These are phyloP conservation scores for Apis mellifera DNA, from an alignment of 1,140 invertebrate species.

Conservation along the genomic window Amel_HAv3.1 CM009938.2:46501-47000, in stretches of 20 bases:
- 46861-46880: neutral
- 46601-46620: neutral
- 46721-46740: neutral
- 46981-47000: too few species aligned
- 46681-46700: neutral
- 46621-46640: too few species aligned
- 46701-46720: neutral
- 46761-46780: neutral
- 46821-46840: neutral
- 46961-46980: too few species aligned
- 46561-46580: neutral
- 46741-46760: neutral
- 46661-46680: neutral
- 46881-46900: neutral
- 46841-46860: neutral
- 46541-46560: neutral
- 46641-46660: neutral
- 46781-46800: constrained; percentile 2
- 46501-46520: neutral
- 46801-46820: neutral
- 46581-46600: neutral
- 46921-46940: too few species aligned
- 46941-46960: too few species aligned
- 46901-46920: too few species aligned
- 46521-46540: neutral